Percentiles rank a stretch among this genome's conserved stretches.
Conservation (phyloP, 2,797 vertebrate genomes). For the Gastrophryne carolinensis region DNA sequence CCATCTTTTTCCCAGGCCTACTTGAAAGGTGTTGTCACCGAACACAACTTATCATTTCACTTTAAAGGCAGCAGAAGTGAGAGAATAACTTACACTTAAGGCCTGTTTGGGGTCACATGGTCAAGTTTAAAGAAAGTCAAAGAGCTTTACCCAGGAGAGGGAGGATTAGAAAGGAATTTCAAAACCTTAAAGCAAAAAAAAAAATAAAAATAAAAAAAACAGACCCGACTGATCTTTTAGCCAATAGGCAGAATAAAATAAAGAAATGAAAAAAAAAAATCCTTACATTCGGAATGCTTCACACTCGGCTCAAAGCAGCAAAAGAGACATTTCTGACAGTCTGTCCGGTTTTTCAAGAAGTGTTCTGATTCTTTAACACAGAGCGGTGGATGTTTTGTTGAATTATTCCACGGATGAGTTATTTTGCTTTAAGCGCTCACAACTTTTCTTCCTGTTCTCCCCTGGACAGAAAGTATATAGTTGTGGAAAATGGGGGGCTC, state of each 20-base stretch:
- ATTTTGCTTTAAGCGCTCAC: slow-evolving; percentile 8
- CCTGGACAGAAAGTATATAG: slow-evolving; percentile 5
- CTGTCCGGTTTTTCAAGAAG: slow-evolving; percentile 32
- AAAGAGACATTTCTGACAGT: slow-evolving; percentile 42
- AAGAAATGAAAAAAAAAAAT: neutral
- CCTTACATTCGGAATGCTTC: slow-evolving; percentile 26
- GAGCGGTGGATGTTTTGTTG: slow-evolving; percentile 22
- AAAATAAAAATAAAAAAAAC: slow-evolving; percentile 7
- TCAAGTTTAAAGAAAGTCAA: neutral
- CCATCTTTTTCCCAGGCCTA: no score
- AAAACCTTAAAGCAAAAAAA: neutral
- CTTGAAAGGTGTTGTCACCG: no score
- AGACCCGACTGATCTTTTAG: slow-evolving; percentile 28
- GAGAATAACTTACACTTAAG: no score
- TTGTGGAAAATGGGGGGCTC: neutral
- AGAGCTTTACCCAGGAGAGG: neutral
- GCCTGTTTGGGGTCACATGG: neutral
- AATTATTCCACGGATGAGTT: slow-evolving; percentile 33
- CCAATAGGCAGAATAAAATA: slow-evolving; percentile 20
- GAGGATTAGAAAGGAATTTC: neutral
- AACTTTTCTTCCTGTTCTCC: neutral
- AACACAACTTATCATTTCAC: no score
- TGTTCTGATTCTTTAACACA: slow-evolving; percentile 22
- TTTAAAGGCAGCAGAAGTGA: no score
- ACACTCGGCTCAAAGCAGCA: slow-evolving; percentile 38